Percentiles rank a stretch among this genome's conserved stretches.
phyloP scores from a whole-genome alignment of 2,888 invertebrate species.

The Bhutanitis thaidina region DNA sequence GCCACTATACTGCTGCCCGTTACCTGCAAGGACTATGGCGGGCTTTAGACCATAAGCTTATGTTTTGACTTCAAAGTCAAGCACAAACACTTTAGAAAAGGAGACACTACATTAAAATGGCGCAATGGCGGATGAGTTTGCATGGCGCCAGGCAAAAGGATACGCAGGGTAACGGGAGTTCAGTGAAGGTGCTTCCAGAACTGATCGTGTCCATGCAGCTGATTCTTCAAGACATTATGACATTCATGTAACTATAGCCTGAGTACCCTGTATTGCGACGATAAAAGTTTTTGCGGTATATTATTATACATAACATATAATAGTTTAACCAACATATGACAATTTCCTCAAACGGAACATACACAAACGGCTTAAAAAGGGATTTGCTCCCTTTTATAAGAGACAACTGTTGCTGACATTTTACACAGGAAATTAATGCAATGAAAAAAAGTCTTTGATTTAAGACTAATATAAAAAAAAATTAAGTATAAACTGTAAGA shows the following conservation, averaged over 20 bases:
- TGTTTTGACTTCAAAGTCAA: constrained; percentile 90
- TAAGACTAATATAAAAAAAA: too few species aligned
- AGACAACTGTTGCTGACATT: too few species aligned
- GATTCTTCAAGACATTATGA: constrained; percentile 49
- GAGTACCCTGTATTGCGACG: not conserved
- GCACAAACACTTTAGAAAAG: constrained; percentile 89
- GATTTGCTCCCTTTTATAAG: too few species aligned
- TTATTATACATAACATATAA: too few species aligned
- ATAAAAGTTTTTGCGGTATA: not conserved
- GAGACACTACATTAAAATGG: constrained; percentile 92
- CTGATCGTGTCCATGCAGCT: constrained; percentile 87
- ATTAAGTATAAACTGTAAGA: too few species aligned
- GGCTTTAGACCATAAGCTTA: constrained; percentile 88
- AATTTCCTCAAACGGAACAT: too few species aligned
- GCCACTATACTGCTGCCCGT: constrained; percentile 70
- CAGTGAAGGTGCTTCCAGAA: constrained; percentile 82
- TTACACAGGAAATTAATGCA: too few species aligned
- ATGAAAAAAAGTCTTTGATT: too few species aligned
- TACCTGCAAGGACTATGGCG: constrained; percentile 73
- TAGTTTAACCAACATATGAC: too few species aligned
- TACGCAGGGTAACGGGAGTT: constrained; percentile 90
- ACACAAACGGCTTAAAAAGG: too few species aligned
- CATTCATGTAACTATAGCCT: constrained; percentile 31
- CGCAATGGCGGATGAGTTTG: constrained; percentile 93
- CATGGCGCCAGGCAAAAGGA: constrained; percentile 86